phyloP scores from a whole-genome alignment of 2,113 vertebrate species.

The Polyodon spathula region DNA sequence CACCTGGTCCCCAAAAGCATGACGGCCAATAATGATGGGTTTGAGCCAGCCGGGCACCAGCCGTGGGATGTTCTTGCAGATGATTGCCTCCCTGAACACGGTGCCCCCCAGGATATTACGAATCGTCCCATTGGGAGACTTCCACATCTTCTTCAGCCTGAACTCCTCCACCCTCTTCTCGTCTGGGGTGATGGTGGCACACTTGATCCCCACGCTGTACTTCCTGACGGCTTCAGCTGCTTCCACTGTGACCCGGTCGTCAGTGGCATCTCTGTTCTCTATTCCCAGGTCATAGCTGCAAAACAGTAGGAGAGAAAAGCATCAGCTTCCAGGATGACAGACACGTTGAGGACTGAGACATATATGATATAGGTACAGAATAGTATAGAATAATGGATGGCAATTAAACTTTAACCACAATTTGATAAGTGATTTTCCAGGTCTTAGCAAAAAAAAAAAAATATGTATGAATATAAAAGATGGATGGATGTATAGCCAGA shows the following conservation, averaged over 20 bases:
- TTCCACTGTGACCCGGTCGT: conserved; percentile 81
- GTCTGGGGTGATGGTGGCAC: conserved; percentile 94
- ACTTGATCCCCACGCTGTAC: conserved; percentile 86
- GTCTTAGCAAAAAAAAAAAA: too few relatives aligned
- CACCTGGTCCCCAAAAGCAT: conserved; percentile 94
- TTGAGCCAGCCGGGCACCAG: conserved; percentile 87
- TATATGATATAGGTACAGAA: too few relatives aligned
- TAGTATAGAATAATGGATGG: too few relatives aligned
- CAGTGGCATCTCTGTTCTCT: conserved; percentile 81
- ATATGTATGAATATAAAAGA: too few relatives aligned
- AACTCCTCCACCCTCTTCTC: conserved; percentile 95
- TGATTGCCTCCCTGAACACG: conserved; percentile 93
- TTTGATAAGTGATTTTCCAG: too few relatives aligned
- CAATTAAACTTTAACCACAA: too few relatives aligned
- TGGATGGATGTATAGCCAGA: too few relatives aligned
- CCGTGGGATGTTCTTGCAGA: conserved; percentile 93
- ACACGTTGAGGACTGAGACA: too few relatives aligned
- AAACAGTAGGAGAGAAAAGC: neutral
- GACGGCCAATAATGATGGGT: conserved; percentile 93
- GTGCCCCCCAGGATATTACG: conserved; percentile 94
- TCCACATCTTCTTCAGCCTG: conserved; percentile 96
- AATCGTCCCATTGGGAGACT: conserved; percentile 94
- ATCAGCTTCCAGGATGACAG: too few relatives aligned
- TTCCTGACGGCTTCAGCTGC: conserved; percentile 85
- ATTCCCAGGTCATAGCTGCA: conserved; percentile 86